phyloP scores from a whole-genome alignment of 2,113 vertebrate species.

The Anser cygnoides region DNA sequence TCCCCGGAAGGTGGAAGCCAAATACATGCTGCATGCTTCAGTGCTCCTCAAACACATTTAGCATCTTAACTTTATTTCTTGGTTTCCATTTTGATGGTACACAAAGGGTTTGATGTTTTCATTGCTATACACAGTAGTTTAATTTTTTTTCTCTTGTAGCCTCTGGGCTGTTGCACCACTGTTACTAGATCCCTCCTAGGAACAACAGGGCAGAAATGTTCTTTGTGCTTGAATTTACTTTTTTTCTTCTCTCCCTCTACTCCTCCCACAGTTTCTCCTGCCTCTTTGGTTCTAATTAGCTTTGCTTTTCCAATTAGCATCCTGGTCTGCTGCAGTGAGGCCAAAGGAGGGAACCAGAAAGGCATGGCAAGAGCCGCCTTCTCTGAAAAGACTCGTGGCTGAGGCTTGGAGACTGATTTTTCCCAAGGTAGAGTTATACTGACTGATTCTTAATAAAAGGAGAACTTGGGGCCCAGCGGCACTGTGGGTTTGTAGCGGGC shows the following conservation, averaged over 20 bases:
- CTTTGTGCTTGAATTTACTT: constrained; percentile 26
- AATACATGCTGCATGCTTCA: constrained; percentile 35
- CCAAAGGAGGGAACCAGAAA: constrained; percentile 37
- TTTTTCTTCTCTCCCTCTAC: neutral
- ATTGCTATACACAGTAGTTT: constrained; percentile 58
- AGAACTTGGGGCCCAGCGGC: neutral
- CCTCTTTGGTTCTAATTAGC: constrained; percentile 57
- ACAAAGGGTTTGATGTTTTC: constrained; percentile 60
- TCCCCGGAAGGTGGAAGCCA: constrained; percentile 41
- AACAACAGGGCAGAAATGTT: constrained; percentile 22
- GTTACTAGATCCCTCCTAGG: constrained; percentile 44
- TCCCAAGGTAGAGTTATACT: constrained; percentile 27
- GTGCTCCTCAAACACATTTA: constrained; percentile 56
- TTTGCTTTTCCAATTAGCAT: constrained; percentile 59
- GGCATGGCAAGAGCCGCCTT: neutral
- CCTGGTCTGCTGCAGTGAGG: constrained; percentile 7
- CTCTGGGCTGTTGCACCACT: constrained; percentile 53
- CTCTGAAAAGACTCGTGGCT: neutral
- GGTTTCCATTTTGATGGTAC: constrained; percentile 63
- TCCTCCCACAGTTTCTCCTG: neutral
- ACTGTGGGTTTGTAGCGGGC: constrained; percentile 7
- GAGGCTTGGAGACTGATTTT: constrained; percentile 39
- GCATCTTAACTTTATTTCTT: constrained; percentile 67
- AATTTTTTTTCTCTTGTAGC: constrained; percentile 46
- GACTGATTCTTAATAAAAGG: constrained; percentile 61